A percentile compares a stretch with the other conserved stretches of the same genome.
These are phyloP conservation scores for Acrocera orbiculus DNA, from an alignment of 2,888 invertebrate species.

Conservation along the genomic window DNA sequence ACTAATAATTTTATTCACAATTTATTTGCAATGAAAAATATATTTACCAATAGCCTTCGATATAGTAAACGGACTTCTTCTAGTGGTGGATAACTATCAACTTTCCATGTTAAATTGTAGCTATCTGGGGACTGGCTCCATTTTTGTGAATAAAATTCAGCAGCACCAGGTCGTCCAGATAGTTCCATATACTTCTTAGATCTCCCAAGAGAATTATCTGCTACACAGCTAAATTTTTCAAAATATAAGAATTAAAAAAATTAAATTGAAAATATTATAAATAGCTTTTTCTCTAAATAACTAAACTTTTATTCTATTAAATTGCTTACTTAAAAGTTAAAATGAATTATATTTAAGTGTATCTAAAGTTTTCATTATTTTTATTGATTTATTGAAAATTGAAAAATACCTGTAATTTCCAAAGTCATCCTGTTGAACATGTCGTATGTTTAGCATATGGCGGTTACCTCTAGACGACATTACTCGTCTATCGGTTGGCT, in stretches of 20 bases:
- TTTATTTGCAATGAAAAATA: too few relatives aligned
- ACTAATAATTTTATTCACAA: too few relatives aligned
- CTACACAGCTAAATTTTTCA: constrained; percentile 55
- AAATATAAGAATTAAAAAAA: too few relatives aligned
- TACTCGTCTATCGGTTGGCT: constrained; percentile 46
- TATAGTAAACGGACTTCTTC: constrained; percentile 52
- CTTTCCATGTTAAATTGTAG: constrained; percentile 50
- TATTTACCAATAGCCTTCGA: constrained; percentile 44
- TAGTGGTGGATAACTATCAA: constrained; percentile 54
- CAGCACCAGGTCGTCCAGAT: constrained; percentile 51
- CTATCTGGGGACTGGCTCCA: constrained; percentile 40
- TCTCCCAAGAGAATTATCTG: constrained; percentile 49
- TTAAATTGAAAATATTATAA: too few relatives aligned
- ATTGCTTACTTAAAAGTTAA: neutral
- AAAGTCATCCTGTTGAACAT: constrained; percentile 51
- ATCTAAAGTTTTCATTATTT: neutral
- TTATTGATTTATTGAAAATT: neutral
- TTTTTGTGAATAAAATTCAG: constrained; percentile 48
- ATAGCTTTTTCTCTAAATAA: too few relatives aligned
- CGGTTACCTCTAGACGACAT: constrained; percentile 54
- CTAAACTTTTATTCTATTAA: too few relatives aligned
- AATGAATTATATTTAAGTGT: neutral
- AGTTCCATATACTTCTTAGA: constrained; percentile 52
- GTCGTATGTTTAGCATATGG: constrained; percentile 45
- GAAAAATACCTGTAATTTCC: constrained; percentile 47